Evolutionary conservation across 2,888 invertebrate genomes (phyloP), one percentile per base, ranked within the genome.

Genomic region (Oscheius sp.): DNA sequence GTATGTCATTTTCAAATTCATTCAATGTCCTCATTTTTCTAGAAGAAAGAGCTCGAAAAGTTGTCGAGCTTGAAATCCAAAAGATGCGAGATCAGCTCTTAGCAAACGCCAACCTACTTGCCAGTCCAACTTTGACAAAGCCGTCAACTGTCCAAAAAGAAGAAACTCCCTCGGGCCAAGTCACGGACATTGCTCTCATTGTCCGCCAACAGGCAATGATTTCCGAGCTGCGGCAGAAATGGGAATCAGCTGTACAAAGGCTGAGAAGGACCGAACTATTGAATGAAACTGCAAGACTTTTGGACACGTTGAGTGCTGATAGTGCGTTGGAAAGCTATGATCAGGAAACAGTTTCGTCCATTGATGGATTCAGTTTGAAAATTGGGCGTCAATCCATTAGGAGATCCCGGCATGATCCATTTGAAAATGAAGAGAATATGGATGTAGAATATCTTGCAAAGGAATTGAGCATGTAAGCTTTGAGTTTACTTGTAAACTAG

Each of bases 61-160:
- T 71, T 18, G 74, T 81, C 27, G 85, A 86, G 53, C 55, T 72
- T 9, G 81, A 84, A 68, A 64, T 81, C 35, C 52, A 68, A 0
- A 79, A 81, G 61, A 85, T 86, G 86, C 59, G 83, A 23, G 85
- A 85, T 29, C 86, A 86, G 56, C 77, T 86, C 52, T 71, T 85
- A 64, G 75, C 76, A 29, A 86, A 86, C 29, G 86, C 84, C 18
- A 79, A 80, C 71, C 75, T 86, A 18, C 77, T 86, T 35, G 83
- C 82, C 21, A 79, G 76, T 9, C 80, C 78, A 9, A 75, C 78
- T 9, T 79, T 84, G 74, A 78, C 77, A 16, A 72, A 76, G 18
- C 69, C 70, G n/a, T 45, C 59, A 29, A 55, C 69, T 49, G n/a
- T 55, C 7, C 27, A 59, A n/a, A 18, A 29, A 27, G 43, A 45